phyloP scores from a whole-genome alignment of 1,140 invertebrate species.

The Prorops nasuta region DNA sequence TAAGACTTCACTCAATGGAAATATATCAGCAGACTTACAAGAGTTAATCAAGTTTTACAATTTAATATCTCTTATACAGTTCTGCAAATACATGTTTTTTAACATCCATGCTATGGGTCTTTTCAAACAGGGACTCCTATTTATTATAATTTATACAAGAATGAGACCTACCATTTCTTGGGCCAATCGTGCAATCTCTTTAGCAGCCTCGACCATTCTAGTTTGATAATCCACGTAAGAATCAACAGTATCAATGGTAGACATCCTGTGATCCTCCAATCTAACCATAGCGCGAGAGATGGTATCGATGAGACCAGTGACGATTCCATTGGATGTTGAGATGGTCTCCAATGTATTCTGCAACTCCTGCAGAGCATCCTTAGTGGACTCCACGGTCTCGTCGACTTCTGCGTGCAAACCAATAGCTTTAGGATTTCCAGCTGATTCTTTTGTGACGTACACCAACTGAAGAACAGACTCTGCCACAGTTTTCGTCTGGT shows the following conservation, averaged over 20 bases:
- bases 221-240: conserved; percentile 96
- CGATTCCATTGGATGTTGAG: conserved; percentile 82
- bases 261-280: conserved; percentile 68
- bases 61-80: too few relatives aligned
- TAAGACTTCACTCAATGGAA: too few relatives aligned
- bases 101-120: too few relatives aligned
- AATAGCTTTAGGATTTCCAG: conserved; percentile 87
- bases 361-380: conserved; percentile 80
- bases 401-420: conserved; percentile 81
- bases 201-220: conserved; percentile 89
- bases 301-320: conserved; percentile 85
- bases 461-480: conserved; percentile 87
- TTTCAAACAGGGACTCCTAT: too few relatives aligned
- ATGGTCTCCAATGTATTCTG: conserved; percentile 78
- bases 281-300: conserved; percentile 82
- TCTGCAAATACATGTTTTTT: too few relatives aligned
- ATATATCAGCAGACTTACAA: too few relatives aligned
- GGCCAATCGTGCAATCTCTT: conserved; percentile 89
- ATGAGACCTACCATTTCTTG: conserved; percentile 82
- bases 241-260: conserved; percentile 57
- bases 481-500: conserved; percentile 91
- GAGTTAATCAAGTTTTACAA: neutral
- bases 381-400: conserved; percentile 74
- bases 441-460: conserved; percentile 82
- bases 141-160: too few relatives aligned